phyloP scores from a whole-genome alignment of 1,140 invertebrate genomes.

The Lethocerus indicus region DNA sequence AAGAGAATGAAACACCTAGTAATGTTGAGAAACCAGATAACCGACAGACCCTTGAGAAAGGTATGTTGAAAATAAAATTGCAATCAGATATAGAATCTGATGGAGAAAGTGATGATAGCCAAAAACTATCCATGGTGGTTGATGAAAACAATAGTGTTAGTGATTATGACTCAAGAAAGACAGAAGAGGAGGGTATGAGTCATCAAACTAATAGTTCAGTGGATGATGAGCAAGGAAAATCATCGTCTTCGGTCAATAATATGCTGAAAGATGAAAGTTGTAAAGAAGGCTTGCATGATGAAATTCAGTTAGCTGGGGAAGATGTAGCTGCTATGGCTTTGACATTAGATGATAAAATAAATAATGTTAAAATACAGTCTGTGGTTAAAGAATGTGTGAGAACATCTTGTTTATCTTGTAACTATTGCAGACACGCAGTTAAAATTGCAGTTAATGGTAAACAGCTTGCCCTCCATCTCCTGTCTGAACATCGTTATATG shows the following conservation, averaged over 20 bases:
- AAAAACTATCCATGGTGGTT: conserved; percentile 31
- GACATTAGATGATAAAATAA: conserved; percentile 50
- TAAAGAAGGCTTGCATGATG: too few species aligned
- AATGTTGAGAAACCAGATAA: not conserved
- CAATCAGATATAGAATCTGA: conserved; percentile 29
- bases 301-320: conserved; percentile 32
- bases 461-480: conserved; percentile 56
- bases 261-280: not conserved
- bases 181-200: conserved; percentile 5
- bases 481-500: conserved; percentile 54
- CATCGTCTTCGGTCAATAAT: not conserved
- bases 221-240: conserved; percentile 16
- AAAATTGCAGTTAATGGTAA: conserved; percentile 66
- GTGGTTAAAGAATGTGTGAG: conserved; percentile 52
- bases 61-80: conserved; percentile 30
- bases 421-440: conserved; percentile 68
- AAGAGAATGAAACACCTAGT: not conserved
- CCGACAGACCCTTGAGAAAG: conserved; percentile 27
- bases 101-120: conserved; percentile 36
- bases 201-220: too few species aligned
- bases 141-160: conserved; percentile 13
- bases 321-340: conserved; percentile 48
- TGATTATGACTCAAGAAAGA: conserved; percentile 9
- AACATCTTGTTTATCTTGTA: conserved; percentile 44
- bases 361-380: conserved; percentile 48